Percentiles rank a stretch among this genome's conserved stretches.
Conservation (phyloP, 1,140 invertebrate species). For the Teleogryllus occipitalis region DNA sequence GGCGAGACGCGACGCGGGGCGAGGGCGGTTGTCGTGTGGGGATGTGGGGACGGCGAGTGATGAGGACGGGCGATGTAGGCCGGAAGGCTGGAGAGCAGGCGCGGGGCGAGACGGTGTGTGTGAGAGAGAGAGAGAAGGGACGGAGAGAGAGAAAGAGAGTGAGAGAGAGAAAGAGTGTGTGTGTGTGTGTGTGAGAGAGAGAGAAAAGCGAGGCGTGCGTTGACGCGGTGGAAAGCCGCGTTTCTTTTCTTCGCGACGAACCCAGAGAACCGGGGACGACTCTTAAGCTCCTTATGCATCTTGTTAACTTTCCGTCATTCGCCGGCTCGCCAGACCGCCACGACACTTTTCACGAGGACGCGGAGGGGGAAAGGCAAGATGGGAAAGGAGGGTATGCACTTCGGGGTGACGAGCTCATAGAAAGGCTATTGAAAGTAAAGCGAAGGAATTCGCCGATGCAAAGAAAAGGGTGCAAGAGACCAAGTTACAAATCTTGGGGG, state of each 20-base stretch:
- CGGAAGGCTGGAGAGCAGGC: too few relatives aligned
- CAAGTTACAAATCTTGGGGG: too few relatives aligned
- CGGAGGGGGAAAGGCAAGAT: background rate
- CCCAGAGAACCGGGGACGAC: background rate
- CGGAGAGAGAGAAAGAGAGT: too few relatives aligned
- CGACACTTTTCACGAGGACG: background rate
- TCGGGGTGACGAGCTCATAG: too few relatives aligned
- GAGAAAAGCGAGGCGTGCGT: background rate
- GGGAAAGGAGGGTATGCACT: background rate
- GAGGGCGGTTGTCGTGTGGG: too few relatives aligned
- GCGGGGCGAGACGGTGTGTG: too few relatives aligned
- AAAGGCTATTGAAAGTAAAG: too few relatives aligned
- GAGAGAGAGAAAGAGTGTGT: background rate
- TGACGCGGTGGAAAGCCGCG: too few relatives aligned
- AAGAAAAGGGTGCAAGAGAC: too few relatives aligned
- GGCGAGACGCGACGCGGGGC: too few relatives aligned
- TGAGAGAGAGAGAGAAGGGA: background rate
- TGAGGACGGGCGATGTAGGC: too few relatives aligned
- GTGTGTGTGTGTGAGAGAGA: background rate
- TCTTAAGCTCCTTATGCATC: background rate
- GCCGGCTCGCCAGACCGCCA: background rate
- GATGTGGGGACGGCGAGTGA: too few relatives aligned
- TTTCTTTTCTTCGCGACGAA: background rate
- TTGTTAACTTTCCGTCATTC: slow-evolving; percentile 1
- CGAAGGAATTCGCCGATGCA: background rate